Conservation (phyloP, 1,140 invertebrate species). For the Battus philenor region DNA sequence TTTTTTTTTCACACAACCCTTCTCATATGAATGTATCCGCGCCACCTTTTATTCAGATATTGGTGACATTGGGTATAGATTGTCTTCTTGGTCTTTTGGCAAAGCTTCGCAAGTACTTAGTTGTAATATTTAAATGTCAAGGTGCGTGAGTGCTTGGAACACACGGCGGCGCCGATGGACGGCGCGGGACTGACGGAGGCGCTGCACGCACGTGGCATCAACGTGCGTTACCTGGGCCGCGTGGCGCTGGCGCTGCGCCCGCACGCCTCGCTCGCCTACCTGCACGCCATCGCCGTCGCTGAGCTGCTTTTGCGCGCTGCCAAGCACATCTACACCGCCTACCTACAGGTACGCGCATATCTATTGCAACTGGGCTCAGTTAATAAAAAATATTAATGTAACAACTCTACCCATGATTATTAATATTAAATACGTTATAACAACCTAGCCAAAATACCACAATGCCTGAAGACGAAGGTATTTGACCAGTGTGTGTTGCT, state of each 20-base stretch:
- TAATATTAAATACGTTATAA: too few relatives aligned
- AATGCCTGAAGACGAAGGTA: too few relatives aligned
- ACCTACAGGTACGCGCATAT: slow-evolving; percentile 84
- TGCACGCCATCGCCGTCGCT: slow-evolving; percentile 89
- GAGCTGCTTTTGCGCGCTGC: slow-evolving; percentile 92
- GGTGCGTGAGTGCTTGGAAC: slow-evolving; percentile 94
- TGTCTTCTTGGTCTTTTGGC: too few relatives aligned
- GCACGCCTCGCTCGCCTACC: slow-evolving; percentile 89
- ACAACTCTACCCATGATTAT: too few relatives aligned
- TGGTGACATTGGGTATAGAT: too few relatives aligned
- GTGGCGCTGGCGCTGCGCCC: slow-evolving; percentile 86
- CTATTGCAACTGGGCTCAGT: too few relatives aligned
- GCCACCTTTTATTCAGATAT: too few relatives aligned
- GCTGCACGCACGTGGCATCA: slow-evolving; percentile 96
- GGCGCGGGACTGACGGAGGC: slow-evolving; percentile 95
- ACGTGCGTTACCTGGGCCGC: slow-evolving; percentile 96
- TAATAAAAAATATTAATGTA: too few relatives aligned
- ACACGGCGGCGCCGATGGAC: slow-evolving; percentile 95
- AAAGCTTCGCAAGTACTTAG: slow-evolving; percentile 6
- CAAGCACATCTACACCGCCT: slow-evolving; percentile 95
- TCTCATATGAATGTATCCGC: too few relatives aligned
- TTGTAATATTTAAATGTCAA: slow-evolving; percentile 45
- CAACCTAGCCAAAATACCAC: too few relatives aligned
- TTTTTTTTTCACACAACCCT: too few relatives aligned
- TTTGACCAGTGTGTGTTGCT: too few relatives aligned